Evolutionary conservation across 2,797 vertebrate genomes (phyloP), one percentile per base, ranked within the genome.

Genomic region (Scomberomorus guttatus): DNA sequence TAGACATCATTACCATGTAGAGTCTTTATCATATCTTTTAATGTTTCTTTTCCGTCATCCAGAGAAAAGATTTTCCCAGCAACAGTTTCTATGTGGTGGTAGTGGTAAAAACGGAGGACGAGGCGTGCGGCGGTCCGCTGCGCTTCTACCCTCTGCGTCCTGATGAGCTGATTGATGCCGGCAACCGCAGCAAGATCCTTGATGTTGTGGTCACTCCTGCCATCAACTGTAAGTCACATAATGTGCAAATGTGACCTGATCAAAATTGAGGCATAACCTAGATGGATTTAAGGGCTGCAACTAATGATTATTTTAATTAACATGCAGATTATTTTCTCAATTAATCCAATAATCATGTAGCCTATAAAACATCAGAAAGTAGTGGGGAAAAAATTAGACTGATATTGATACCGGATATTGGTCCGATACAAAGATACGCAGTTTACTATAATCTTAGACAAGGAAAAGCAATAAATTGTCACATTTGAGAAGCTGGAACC

Each of bases 71-170:
- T 87, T 99, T 98, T 65, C 97, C 96, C 66, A 98, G 96, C 91
- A 97, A 97, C 89, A 98, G 97, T 78, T 99, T 99, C 92, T 99
- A 99, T 0, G 98, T 99, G 84, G 98, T 99, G 72, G 95, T 99
- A 1, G 98, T 99, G 86, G 98, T 99, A 65, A 99, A 99, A 94
- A 98, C 98, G 0, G 98, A 99, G 87, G 98, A 99, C 0, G 97
- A 99, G 91, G 98, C 92, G 0, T 99, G 98, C 0, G 98, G 98
- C 0, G 98, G 98, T 0, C 90, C 96, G 0, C 91, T 99, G 80
- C 96, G 94, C 46, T 98, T 94, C 83, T 99, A 99, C 85, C 98
- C 98, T 2, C 93, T 98, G n/a, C 84, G 59, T 20, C 95, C 95
- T 0, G 97, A 98, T 70, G 95, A 97, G 48, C 95, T 98, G 0